Base-by-base conservation (phyloP, 1,140 invertebrate genomes). In the Eufriesea mexicana region DNA sequence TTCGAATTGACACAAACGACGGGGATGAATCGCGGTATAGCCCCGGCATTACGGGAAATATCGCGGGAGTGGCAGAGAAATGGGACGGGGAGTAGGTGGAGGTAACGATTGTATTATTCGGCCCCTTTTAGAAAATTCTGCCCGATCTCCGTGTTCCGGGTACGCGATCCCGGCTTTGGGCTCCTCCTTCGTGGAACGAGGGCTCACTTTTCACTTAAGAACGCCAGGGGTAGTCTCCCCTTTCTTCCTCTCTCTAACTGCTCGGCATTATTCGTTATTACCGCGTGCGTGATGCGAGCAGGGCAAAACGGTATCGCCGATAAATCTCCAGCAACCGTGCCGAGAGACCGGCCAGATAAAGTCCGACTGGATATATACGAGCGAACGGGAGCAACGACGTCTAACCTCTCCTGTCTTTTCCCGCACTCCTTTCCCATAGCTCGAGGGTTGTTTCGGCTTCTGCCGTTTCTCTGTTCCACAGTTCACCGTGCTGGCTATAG, bases 171-270 rank as follows among this genome's bases (percentile, higher is more conserved):
- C 28, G 82, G 83, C 84, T 88, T 88, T 81, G 45, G 66, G 77
- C 64, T 84, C 71, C 84, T 88, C 57, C 86, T 86, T 59, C 54
- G 76, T 61, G 81, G 70, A 88, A 89, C 86, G 86, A 88, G 86
- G 78, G 88, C 88, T 89, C 87, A 89, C 88, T 89, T 89, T 89
- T 89, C 87, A 89, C 87, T 89, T 89, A 89, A 89, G 86, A 83
- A 84, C 84, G 68, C 64, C 64, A 67, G 59, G 87, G 62, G 72
- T 59, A 14, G 71, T 16, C n/a, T 25, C 55, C 71, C 71, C 71
- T 35, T 72, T 42, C 23, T n/a, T 49, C 45, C 14, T 28, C 49
- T 85, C 79, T 83, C 79, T 86, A 89, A 89, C 87, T 88, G 84
- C 84, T 78, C 57, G 54, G 81, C 75, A 89, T 89, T 89, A 89